Evolutionary conservation across 2,888 invertebrate genomes (phyloP).

Genomic region (Cephalotes varians): DNA sequence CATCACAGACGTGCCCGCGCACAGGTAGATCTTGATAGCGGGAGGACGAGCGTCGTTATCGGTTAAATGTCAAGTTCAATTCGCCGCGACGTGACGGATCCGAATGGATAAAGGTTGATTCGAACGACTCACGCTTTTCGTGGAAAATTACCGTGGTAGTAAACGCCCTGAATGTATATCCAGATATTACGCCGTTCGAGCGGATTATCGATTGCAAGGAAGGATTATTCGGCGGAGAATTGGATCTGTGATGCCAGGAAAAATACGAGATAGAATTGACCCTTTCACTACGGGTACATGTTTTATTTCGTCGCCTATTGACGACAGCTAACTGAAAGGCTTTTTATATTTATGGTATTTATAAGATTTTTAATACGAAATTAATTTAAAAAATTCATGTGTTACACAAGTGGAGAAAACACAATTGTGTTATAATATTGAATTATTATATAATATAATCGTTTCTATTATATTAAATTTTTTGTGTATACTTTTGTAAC

Average conservation of each 20-base stretch:
- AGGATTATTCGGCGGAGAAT: no score
- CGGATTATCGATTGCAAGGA: no score
- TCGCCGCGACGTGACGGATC: conserved; percentile 57
- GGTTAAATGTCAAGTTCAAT: conserved; percentile 68
- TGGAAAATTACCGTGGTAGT: not conserved
- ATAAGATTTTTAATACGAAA: not conserved
- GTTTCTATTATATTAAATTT: not conserved
- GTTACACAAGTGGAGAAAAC: not conserved
- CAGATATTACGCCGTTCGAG: no score
- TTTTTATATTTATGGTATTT: not conserved
- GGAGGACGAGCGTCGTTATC: conserved; percentile 67
- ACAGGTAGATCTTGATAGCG: conserved; percentile 63
- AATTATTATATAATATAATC: not conserved
- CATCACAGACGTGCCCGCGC: conserved; percentile 41
- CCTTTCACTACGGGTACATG: no score
- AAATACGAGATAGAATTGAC: not conserved
- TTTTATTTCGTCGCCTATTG: no score
- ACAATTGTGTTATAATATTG: not conserved
- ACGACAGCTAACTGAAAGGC: no score
- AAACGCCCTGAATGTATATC: not conserved
- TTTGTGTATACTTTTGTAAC: not conserved
- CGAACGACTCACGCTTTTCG: not conserved
- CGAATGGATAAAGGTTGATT: conserved; percentile 47
- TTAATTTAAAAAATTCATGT: not conserved
- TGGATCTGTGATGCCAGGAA: not conserved